Conservation (phyloP, 2,888 invertebrate genomes). For the Leptarthrus brevirostris region DNA sequence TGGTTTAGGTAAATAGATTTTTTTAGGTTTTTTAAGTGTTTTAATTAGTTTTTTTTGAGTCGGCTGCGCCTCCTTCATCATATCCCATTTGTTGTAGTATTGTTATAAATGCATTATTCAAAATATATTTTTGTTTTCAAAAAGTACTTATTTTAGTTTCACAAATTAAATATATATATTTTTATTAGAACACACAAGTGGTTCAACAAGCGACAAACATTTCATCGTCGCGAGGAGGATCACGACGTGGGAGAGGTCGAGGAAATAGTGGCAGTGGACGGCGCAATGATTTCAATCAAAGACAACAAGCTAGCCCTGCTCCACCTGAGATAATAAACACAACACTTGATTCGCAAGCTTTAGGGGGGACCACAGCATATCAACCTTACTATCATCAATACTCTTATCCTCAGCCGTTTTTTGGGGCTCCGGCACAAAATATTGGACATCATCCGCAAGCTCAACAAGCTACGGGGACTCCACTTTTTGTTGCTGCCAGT, state of each 20-base stretch:
- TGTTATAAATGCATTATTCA: no score
- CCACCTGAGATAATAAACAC: constrained; percentile 57
- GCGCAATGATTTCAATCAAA: constrained; percentile 62
- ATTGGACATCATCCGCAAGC: constrained; percentile 63
- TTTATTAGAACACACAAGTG: background rate
- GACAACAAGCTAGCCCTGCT: constrained; percentile 58
- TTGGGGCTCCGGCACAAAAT: constrained; percentile 59
- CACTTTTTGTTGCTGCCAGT: constrained; percentile 60
- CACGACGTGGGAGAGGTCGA: constrained; percentile 61
- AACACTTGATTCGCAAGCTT: constrained; percentile 56
- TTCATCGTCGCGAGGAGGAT: constrained; percentile 57
- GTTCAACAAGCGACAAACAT: constrained; percentile 16
- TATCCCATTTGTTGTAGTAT: no score
- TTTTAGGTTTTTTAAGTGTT: no score
- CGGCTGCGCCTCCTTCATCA: no score
- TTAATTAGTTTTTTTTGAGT: no score
- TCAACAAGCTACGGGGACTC: constrained; percentile 64
- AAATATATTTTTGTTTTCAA: background rate
- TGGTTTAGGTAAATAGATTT: no score
- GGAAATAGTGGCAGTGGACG: constrained; percentile 59
- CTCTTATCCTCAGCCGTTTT: constrained; percentile 59
- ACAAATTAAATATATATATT: background rate
- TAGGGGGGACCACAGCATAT: constrained; percentile 37
- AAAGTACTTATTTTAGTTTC: background rate
- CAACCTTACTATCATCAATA: constrained; percentile 55